Evolutionary conservation across 1,140 invertebrate species (phyloP).

Genomic region (Papilio polytes): DNA sequence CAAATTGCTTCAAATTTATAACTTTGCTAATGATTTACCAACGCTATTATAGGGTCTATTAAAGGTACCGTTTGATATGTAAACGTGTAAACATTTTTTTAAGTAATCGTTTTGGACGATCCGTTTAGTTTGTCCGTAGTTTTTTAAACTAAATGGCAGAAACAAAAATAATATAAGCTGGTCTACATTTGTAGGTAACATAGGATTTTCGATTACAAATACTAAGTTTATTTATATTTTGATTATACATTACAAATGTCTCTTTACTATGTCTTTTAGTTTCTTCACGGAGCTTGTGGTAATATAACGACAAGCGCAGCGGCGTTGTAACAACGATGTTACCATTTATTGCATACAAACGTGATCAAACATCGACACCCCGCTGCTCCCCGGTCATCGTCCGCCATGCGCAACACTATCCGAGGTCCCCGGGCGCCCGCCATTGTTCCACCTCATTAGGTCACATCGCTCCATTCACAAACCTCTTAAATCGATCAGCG

Average conservation of each 20-base stretch:
- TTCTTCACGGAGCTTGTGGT: neutral
- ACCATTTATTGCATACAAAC: conserved; percentile 34
- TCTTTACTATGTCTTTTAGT: neutral
- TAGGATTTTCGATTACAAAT: neutral
- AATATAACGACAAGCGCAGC: neutral
- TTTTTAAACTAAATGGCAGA: neutral
- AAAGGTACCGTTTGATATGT: neutral
- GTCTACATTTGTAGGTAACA: too few species aligned
- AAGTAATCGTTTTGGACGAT: neutral
- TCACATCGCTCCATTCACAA: conserved; percentile 54
- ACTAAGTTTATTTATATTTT: neutral
- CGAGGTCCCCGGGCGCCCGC: conserved; percentile 56
- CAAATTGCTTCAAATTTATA: conserved; percentile 34
- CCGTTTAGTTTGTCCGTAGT: too few species aligned
- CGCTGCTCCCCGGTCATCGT: conserved; percentile 20
- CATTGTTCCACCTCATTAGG: conserved; percentile 66
- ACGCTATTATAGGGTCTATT: neutral
- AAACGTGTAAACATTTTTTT: neutral
- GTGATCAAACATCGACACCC: conserved; percentile 31
- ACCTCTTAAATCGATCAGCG: conserved; percentile 47
- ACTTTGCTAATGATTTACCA: conserved; percentile 21
- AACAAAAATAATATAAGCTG: neutral
- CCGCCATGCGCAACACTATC: conserved; percentile 11
- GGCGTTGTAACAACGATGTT: neutral
- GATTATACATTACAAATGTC: neutral